These are phyloP conservation scores for Pachliopta kotzebuea DNA, from an alignment of 2,888 invertebrate genomes.

Conservation along the genomic window DNA sequence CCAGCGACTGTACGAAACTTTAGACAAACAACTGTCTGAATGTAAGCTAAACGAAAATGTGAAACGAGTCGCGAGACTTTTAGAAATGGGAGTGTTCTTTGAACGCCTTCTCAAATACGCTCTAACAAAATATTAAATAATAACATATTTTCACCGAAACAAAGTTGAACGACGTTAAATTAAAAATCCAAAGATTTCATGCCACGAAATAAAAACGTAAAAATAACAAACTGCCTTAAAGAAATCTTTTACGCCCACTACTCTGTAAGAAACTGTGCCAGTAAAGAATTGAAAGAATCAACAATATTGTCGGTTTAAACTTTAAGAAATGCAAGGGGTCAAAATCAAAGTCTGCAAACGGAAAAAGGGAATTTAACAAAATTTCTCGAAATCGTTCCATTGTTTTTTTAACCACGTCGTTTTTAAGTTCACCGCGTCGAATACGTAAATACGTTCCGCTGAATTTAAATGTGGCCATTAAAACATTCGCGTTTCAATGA, in stretches of 20 bases:
- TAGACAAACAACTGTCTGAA: constrained; percentile 61
- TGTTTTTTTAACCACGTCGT: constrained; percentile 55
- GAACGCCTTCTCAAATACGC: too few relatives aligned
- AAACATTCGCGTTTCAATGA: too few relatives aligned
- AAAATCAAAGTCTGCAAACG: constrained; percentile 42
- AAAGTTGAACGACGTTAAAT: too few relatives aligned
- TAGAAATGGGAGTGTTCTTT: constrained; percentile 39
- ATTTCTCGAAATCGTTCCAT: constrained; percentile 53
- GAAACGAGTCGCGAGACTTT: constrained; percentile 46
- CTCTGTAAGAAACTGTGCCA: too few relatives aligned
- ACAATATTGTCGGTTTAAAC: constrained; percentile 9
- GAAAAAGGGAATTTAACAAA: constrained; percentile 63
- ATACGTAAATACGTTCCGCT: constrained; percentile 45
- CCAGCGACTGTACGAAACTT: constrained; percentile 55
- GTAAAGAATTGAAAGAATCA: too few relatives aligned
- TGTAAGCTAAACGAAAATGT: constrained; percentile 59
- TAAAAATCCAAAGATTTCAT: too few relatives aligned
- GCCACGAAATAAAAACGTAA: too few relatives aligned
- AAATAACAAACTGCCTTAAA: too few relatives aligned
- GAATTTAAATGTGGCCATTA: constrained; percentile 39
- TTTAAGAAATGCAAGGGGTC: constrained; percentile 58
- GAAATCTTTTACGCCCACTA: too few relatives aligned
- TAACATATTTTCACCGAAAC: too few relatives aligned
- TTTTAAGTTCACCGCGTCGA: constrained; percentile 48
- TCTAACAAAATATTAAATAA: too few relatives aligned